These are phyloP conservation scores for Balanococcus diminutus DNA, from an alignment of 2,888 invertebrate species.

Conservation along the genomic window DNA sequence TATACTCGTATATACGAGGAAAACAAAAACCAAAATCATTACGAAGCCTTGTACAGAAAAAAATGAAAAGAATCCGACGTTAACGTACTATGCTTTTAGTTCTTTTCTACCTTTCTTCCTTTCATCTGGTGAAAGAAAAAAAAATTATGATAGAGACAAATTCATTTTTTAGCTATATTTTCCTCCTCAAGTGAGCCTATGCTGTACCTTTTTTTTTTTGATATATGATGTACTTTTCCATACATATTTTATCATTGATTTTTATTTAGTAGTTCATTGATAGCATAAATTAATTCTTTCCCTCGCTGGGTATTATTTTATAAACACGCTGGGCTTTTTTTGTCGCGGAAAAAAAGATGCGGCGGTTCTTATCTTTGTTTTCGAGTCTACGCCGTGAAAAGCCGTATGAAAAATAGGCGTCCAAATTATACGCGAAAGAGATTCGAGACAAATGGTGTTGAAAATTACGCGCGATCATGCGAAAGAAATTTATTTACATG, in stretches of 20 bases:
- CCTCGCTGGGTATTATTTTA: neutral
- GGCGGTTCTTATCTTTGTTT: conserved; percentile 31
- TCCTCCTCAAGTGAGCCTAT: conserved; percentile 9
- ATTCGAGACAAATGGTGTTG: conserved; percentile 39
- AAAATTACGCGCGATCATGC: conserved; percentile 33
- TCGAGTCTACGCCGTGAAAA: neutral
- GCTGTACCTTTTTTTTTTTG: conserved; percentile 2
- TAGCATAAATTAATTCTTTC: conserved; percentile 22
- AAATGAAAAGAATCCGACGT: conserved; percentile 19
- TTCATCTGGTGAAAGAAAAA: neutral
- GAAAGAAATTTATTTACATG: conserved; percentile 26
- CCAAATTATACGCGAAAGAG: conserved; percentile 17
- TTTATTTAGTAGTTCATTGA: conserved; percentile 41
- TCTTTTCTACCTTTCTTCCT: neutral
- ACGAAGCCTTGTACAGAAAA: neutral
- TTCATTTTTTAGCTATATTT: conserved; percentile 43
- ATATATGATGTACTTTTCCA: conserved; percentile 40
- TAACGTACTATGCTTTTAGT: conserved; percentile 16
- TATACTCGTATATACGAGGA: neutral
- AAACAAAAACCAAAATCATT: conserved; percentile 41
- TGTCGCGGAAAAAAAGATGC: conserved; percentile 25
- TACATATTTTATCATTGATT: conserved; percentile 43
- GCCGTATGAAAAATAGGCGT: conserved; percentile 21
- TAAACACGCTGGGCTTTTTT: neutral
- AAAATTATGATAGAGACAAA: conserved; percentile 41